These are phyloP conservation scores for cat (Felis catus) DNA, from an alignment of 2,113 vertebrate genomes.

Conservation along the genomic window F.catus_Fca126_mat1.0 CM031412.1:38516501-38517000, in stretches of 20 bases:
- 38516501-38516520: background rate
- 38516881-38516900: background rate
- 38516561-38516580: background rate
- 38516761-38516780: background rate
- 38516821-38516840: background rate
- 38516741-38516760: background rate
- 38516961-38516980: background rate
- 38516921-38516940: background rate
- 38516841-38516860: background rate
- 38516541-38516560: background rate
- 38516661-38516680: background rate
- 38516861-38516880: background rate
- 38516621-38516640: background rate
- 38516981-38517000: background rate
- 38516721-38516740: background rate
- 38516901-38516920: background rate
- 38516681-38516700: background rate
- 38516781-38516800: background rate
- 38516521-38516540: background rate
- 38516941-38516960: background rate
- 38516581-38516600: background rate
- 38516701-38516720: background rate
- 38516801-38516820: background rate
- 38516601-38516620: background rate
- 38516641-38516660: background rate